Conservation (phyloP, 2,797 vertebrate species). For the Sebastes iracundus region DNA sequence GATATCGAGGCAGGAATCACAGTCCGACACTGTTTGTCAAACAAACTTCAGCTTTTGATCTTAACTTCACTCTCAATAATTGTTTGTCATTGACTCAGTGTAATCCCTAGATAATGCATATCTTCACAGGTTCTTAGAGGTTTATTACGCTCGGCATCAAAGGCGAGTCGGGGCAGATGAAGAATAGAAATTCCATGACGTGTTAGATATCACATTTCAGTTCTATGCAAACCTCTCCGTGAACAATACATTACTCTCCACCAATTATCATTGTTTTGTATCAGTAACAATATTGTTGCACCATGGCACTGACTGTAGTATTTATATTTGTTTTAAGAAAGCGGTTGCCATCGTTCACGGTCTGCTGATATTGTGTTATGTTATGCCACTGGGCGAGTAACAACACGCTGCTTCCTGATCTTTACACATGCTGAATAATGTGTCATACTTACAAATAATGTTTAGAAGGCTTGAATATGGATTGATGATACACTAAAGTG, state of each 20-base stretch:
- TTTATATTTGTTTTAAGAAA: slow-evolving; percentile 16
- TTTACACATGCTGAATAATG: slow-evolving; percentile 31
- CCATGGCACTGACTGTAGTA: background rate
- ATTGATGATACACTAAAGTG: background rate
- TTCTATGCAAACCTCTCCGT: slow-evolving; percentile 27
- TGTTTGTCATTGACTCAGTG: slow-evolving; percentile 60
- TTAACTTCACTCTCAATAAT: slow-evolving; percentile 45
- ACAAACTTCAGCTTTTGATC: slow-evolving; percentile 37
- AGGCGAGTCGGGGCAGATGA: slow-evolving; percentile 52
- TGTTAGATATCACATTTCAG: slow-evolving; percentile 62
- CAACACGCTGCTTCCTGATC: slow-evolving; percentile 24
- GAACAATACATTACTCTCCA: slow-evolving; percentile 34
- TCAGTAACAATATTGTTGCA: background rate
- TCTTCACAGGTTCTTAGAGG: slow-evolving; percentile 50
- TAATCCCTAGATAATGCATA: slow-evolving; percentile 64
- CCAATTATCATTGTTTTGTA: slow-evolving; percentile 21
- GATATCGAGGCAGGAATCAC: background rate
- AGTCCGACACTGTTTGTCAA: background rate
- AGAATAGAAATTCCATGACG: slow-evolving; percentile 65
- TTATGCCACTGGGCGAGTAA: slow-evolving; percentile 33
- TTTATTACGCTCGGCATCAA: slow-evolving; percentile 64
- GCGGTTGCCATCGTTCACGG: slow-evolving; percentile 8
- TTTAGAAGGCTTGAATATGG: background rate
- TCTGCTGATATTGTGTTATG: slow-evolving; percentile 19
- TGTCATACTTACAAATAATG: background rate